Conservation (phyloP, 2,113 vertebrate species). For the Atractosteus spatula region DNA sequence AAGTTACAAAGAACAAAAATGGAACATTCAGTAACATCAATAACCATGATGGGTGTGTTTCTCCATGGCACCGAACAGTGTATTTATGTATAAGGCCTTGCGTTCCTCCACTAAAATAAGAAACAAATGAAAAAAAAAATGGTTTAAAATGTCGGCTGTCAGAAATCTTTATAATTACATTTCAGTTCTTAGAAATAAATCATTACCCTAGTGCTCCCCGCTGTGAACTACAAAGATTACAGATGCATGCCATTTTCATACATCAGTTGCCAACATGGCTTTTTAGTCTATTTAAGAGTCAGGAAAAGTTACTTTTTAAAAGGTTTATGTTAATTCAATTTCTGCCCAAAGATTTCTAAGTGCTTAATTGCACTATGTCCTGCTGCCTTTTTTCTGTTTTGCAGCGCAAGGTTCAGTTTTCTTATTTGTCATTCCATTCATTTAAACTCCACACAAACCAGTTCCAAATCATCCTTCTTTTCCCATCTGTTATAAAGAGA, state of each 20-base stretch:
- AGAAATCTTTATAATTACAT: not conserved
- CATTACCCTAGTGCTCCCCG: not conserved
- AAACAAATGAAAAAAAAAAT: no score
- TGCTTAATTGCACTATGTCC: not conserved
- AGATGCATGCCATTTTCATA: constrained; percentile 2
- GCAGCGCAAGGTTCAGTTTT: no score
- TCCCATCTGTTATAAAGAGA: not conserved
- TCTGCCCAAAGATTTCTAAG: not conserved
- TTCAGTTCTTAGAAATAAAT: not conserved
- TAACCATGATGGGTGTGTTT: no score
- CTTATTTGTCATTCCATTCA: not conserved
- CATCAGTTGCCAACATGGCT: not conserved
- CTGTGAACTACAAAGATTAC: constrained; percentile 1
- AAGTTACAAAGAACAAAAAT: constrained; percentile 17
- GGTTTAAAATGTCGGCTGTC: not conserved
- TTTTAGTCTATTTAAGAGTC: not conserved
- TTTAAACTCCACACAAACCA: not conserved
- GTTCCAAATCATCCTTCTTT: not conserved
- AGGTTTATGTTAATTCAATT: not conserved
- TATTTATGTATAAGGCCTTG: no score
- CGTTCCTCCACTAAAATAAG: no score
- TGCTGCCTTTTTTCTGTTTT: not conserved
- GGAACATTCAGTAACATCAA: no score
- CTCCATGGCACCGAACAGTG: no score
- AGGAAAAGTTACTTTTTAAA: not conserved